Percentiles rank a stretch among this genome's conserved stretches.
Evolutionary conservation across 1,140 invertebrate species (phyloP).

Genomic region (Cotesia glomerata): DNA sequence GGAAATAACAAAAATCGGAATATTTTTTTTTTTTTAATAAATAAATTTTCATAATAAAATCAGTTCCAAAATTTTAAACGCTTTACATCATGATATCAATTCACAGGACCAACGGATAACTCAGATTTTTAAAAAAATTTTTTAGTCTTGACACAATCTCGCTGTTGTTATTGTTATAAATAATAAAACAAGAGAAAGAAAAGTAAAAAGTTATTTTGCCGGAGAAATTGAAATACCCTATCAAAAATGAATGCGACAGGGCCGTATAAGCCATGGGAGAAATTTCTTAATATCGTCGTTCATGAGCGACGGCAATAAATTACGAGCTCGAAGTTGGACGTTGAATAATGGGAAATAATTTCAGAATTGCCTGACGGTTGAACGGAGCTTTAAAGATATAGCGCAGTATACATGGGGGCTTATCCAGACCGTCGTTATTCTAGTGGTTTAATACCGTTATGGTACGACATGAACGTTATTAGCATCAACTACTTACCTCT

Average conservation of each 20-base stretch:
- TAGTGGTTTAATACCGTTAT: constrained; percentile 58
- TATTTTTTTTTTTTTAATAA: too few relatives aligned
- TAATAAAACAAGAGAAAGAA: neutral
- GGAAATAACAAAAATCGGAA: too few relatives aligned
- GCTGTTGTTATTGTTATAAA: too few relatives aligned
- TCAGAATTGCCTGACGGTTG: constrained; percentile 34
- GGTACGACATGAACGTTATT: constrained; percentile 55
- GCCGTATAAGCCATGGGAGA: constrained; percentile 15
- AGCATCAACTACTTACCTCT: constrained; percentile 52
- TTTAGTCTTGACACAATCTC: too few relatives aligned
- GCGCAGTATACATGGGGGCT: constrained; percentile 37
- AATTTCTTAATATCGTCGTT: constrained; percentile 32
- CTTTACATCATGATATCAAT: too few relatives aligned
- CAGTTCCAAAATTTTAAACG: too few relatives aligned
- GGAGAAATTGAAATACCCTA: constrained; percentile 14
- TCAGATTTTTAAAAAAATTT: too few relatives aligned
- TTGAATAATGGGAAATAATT: constrained; percentile 35
- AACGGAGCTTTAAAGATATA: constrained; percentile 32
- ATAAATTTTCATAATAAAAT: too few relatives aligned
- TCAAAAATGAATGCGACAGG: constrained; percentile 21
- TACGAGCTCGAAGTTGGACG: constrained; percentile 33
- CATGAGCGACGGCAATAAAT: constrained; percentile 32
- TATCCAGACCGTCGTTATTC: constrained; percentile 50
- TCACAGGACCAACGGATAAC: too few relatives aligned
- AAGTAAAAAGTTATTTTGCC: neutral